A percentile compares a stretch with the other conserved stretches of the same genome.
These are phyloP conservation scores for Tokudaia muenninki DNA, from an alignment of 2,797 vertebrate species.

Conservation along the genomic window DNA sequence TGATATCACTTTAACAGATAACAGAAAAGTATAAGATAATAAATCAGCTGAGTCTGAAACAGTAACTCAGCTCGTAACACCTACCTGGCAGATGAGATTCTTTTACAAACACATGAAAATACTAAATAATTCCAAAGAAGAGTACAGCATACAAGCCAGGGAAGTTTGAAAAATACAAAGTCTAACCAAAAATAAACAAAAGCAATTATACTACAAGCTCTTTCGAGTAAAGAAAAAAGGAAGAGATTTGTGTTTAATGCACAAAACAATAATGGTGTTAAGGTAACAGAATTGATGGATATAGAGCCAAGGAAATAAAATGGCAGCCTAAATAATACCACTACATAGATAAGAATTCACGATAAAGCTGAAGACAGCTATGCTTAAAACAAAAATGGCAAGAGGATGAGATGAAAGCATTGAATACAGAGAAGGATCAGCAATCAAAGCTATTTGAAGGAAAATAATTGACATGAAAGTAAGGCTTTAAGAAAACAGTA, in stretches of 20 bases:
- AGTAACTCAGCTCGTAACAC: background rate
- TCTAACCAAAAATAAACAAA: background rate
- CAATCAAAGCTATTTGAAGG: background rate
- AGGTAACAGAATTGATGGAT: slow-evolving; percentile 12
- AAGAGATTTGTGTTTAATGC: background rate
- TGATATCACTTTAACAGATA: background rate
- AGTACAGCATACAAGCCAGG: background rate
- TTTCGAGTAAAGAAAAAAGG: background rate
- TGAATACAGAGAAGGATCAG: background rate
- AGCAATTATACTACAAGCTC: background rate
- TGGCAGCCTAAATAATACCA: slow-evolving; percentile 1
- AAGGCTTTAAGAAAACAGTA: slow-evolving; percentile 15
- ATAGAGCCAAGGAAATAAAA: background rate
- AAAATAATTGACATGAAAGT: background rate
- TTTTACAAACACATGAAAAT: background rate
- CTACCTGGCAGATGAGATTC: background rate
- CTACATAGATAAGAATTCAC: background rate
- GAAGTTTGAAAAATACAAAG: background rate
- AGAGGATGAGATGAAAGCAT: slow-evolving; percentile 1
- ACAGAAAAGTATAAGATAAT: background rate
- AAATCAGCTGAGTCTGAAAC: background rate
- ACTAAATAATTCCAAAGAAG: background rate
- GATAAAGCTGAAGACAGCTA: background rate
- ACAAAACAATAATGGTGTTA: background rate
- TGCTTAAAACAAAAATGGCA: background rate